A percentile compares a stretch with the other conserved stretches of the same genome.
phyloP scores from a whole-genome alignment of 2,797 vertebrate genomes.

The Myiotriccus ornatus region DNA sequence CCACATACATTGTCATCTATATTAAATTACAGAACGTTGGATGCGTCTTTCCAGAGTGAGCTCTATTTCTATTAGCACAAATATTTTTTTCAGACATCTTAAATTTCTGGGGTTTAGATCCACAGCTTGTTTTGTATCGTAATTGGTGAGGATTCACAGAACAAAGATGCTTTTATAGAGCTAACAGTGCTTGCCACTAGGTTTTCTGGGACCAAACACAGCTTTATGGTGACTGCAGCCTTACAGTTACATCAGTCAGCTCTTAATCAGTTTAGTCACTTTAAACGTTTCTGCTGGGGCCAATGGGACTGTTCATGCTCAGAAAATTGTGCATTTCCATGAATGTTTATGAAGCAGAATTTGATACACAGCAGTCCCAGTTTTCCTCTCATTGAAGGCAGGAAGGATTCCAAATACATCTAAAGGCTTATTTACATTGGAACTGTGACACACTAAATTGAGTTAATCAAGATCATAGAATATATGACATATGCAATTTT shows the following conservation, averaged over 20 bases:
- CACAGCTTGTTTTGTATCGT: background rate
- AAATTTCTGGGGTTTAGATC: background rate
- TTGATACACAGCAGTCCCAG: background rate
- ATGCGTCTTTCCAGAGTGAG: background rate
- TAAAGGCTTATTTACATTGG: background rate
- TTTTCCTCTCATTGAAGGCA: background rate
- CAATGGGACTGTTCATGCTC: background rate
- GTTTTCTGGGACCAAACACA: background rate
- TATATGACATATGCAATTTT: background rate
- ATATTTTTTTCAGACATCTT: background rate
- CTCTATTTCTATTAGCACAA: accelerated
- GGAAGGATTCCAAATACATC: background rate
- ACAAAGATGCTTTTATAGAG: background rate
- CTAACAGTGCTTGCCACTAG: background rate
- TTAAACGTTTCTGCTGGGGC: background rate
- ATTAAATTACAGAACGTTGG: background rate
- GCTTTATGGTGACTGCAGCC: background rate
- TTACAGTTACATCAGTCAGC: background rate
- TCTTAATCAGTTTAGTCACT: background rate
- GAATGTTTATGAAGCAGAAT: background rate
- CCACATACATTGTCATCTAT: background rate
- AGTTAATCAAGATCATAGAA: background rate
- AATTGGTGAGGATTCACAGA: background rate
- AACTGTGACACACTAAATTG: background rate
- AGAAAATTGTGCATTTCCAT: background rate